Percentiles rank a stretch among this genome's conserved stretches.
Evolutionary conservation across 2,797 vertebrate genomes (phyloP).

Genomic region (Buphagus erythrorhynchus): DNA sequence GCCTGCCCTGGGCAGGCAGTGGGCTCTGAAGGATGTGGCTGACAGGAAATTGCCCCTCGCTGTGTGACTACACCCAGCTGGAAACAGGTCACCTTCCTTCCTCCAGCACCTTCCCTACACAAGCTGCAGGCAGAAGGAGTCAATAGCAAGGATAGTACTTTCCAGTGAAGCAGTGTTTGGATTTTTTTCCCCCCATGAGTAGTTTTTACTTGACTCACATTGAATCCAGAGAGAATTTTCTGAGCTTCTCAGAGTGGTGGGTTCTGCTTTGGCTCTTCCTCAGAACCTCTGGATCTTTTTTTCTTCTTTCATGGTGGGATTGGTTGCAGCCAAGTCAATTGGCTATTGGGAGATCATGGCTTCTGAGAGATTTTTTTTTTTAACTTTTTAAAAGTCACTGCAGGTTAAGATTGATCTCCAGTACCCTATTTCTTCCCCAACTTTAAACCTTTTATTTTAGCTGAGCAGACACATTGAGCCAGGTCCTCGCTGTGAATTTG

Average conservation of each 20-base stretch:
- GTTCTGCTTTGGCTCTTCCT: background rate
- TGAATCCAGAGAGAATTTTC: background rate
- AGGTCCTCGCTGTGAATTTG: background rate
- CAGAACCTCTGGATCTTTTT: background rate
- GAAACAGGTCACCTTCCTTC: background rate
- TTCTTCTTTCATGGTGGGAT: background rate
- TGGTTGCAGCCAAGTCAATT: background rate
- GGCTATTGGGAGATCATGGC: background rate
- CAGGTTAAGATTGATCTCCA: background rate
- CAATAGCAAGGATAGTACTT: background rate
- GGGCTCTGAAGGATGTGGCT: background rate
- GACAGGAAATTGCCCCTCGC: background rate
- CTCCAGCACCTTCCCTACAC: background rate
- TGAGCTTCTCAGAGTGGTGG: background rate
- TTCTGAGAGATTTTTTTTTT: background rate
- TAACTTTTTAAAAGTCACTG: background rate
- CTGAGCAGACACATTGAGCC: background rate
- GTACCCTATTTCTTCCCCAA: background rate
- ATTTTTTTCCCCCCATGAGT: background rate
- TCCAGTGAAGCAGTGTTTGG: background rate
- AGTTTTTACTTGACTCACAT: background rate
- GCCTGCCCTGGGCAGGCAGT: background rate
- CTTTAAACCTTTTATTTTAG: background rate
- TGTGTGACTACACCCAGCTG: background rate
- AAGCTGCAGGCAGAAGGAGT: background rate